phyloP scores from a whole-genome alignment of 2,113 vertebrate genomes.

The Thamnophis sirtalis region DNA sequence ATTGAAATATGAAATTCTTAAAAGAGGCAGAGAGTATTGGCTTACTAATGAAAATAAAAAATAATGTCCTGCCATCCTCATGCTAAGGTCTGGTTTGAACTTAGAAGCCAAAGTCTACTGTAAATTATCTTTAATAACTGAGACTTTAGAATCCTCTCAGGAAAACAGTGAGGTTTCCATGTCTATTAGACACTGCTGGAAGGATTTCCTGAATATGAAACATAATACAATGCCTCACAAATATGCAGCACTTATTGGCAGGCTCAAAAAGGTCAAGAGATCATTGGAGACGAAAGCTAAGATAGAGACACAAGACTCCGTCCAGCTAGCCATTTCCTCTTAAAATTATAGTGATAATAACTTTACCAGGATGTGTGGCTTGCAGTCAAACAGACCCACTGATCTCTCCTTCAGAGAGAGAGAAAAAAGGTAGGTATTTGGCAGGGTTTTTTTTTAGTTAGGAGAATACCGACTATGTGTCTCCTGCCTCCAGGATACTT shows the following conservation, averaged over 20 bases:
- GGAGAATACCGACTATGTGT: neutral
- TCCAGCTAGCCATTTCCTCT: neutral
- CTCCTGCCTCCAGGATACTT: neutral
- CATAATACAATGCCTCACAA: conserved; percentile 1
- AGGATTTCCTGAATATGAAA: conserved; percentile 23
- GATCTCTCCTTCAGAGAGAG: neutral
- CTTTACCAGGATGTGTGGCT: neutral
- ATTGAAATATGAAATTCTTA: conserved; percentile 11
- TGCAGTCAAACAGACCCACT: neutral
- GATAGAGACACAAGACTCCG: neutral
- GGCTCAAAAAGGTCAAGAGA: neutral
- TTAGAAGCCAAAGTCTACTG: conserved; percentile 15
- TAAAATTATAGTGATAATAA: neutral
- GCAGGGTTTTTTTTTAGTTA: neutral
- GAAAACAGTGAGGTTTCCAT: conserved; percentile 22
- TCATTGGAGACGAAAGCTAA: neutral
- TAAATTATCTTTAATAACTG: conserved; percentile 29
- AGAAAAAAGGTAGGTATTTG: neutral
- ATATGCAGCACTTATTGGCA: conserved; percentile 4
- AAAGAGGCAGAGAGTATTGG: neutral
- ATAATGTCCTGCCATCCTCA: conserved; percentile 3
- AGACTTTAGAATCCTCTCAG: conserved; percentile 11
- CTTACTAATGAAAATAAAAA: conserved; percentile 22
- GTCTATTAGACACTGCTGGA: conserved; percentile 14
- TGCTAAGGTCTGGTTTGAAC: conserved; percentile 16